A percentile compares a stretch with the other conserved stretches of the same genome.
Conservation (phyloP, 2,888 invertebrate genomes). For the Thelaira solivaga region DNA sequence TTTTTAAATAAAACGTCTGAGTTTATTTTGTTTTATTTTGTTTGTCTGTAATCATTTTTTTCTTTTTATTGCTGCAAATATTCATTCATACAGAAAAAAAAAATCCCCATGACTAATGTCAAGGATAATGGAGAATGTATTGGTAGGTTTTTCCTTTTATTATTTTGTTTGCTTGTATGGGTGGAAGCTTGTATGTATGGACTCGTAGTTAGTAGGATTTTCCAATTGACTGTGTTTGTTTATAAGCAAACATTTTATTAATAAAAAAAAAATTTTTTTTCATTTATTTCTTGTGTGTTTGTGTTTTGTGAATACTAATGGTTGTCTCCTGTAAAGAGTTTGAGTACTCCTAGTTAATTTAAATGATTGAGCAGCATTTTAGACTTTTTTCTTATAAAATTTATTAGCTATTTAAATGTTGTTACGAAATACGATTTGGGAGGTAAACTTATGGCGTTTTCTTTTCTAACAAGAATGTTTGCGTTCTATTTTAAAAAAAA, state of each 20-base stretch:
- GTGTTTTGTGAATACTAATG: too few species aligned
- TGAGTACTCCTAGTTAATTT: not conserved
- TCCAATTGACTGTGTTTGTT: conserved; percentile 44
- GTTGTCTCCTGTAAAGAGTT: not conserved
- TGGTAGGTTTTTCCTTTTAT: not conserved
- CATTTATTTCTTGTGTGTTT: not conserved
- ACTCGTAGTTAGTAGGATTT: conserved; percentile 33
- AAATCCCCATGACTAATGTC: conserved; percentile 70
- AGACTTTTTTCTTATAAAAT: too few species aligned
- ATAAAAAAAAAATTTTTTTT: conserved; percentile 2
- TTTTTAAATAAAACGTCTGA: conserved; percentile 50
- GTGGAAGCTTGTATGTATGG: not conserved
- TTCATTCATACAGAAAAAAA: conserved; percentile 48
- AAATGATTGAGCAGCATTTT: conserved; percentile 10
- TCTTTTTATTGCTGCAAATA: conserved; percentile 19
- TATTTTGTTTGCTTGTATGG: not conserved
- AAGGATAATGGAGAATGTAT: conserved; percentile 48
- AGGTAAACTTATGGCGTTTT: too few species aligned
- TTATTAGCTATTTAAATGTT: too few species aligned
- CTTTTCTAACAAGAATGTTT: too few species aligned
- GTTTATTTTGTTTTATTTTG: conserved; percentile 41
- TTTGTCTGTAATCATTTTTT: conserved; percentile 19
- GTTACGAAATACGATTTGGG: too few species aligned
- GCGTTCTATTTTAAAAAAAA: too few species aligned
- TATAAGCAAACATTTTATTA: conserved; percentile 29